Base-by-base conservation (phyloP, 35 echinoderm and acorn worm genomes). In the Apostichopus japonicus region DNA sequence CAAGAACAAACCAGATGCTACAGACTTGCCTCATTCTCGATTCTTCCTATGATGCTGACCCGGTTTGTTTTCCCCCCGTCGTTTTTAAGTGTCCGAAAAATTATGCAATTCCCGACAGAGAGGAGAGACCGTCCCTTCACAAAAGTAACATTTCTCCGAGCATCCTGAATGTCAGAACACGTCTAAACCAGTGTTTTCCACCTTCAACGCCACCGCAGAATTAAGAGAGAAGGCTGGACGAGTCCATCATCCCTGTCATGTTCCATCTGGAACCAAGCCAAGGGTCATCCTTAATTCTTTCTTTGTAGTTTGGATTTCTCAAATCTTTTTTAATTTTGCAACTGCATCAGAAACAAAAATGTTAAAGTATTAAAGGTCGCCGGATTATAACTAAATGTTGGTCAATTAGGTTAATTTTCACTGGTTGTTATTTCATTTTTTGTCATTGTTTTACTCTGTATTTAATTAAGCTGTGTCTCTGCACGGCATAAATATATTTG, bases 21-120 rank as follows among this genome's bases (percentile, higher is more conserved):
- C 54, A 89, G 17, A 89, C 86, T 65, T 89, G 86, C 62, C 86
- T 75, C 59, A 89, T 63, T 44, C 44, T 72, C 13, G 56, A 62
- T 51, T 89, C 24, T 65, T 87, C 55, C 54, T 87, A 11, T 55
- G 54, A 52, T 87, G 83, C 59, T 55, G 57, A 53, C 16, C 17
- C 83, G 22, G 16, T 24, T 87, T 10, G 51, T 87, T 87, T 44
- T 44, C 33, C 33, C 33, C 33, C 33, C 33, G 33, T 44, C 33
- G 33, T 67, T 11, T 67, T 65, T 75, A 75, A 75, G 71, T 75
- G 71, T 73, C n/a, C 15, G 16, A 73, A 73, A 73, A 73, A 19
- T 73, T 23, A 33, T 33, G 71, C 71, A 75, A 19, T 6, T 75
- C 71, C 71, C 71, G 17, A 75, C 71, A n/a, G 17, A 75, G 71